A percentile compares a stretch with the other conserved stretches of the same genome.
phyloP scores from a whole-genome alignment of 2,888 invertebrate genomes.

The Pseudococcus viburni region DNA sequence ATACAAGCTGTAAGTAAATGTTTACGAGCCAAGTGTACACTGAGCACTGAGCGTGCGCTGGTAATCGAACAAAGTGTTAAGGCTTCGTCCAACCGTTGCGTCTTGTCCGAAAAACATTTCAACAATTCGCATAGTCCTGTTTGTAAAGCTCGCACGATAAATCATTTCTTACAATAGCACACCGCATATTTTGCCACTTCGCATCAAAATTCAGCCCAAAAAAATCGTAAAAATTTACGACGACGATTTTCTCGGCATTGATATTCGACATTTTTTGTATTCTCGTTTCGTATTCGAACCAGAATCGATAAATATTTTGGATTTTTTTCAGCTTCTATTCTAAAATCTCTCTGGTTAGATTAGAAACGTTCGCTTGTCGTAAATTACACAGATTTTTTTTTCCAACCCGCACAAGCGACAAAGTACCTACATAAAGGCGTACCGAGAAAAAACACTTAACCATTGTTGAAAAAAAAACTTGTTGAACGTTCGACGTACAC shows the following conservation, averaged over 20 bases:
- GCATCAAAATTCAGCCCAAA: background rate
- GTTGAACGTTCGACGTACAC: background rate
- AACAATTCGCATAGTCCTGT: background rate
- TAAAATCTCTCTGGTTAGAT: no score
- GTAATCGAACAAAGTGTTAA: background rate
- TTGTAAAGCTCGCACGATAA: background rate
- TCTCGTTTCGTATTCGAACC: background rate
- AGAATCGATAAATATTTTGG: background rate
- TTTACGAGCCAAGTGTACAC: background rate
- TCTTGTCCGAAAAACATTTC: slow-evolving; percentile 18
- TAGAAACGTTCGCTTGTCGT: no score
- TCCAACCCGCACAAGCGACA: background rate
- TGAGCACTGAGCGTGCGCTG: background rate
- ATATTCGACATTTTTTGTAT: no score
- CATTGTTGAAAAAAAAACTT: background rate
- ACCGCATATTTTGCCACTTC: background rate
- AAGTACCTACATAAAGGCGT: background rate
- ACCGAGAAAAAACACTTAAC: background rate
- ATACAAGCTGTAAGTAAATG: background rate
- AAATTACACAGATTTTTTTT: background rate
- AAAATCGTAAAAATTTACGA: background rate
- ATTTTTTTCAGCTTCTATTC: no score
- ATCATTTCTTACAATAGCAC: background rate
- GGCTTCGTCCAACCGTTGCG: background rate
- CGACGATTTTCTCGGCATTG: no score